Percentiles rank a stretch among this genome's conserved stretches.
Conservation (phyloP, 37 sponge, comb jelly and placozoan species). For the Crambe crambe region DNA sequence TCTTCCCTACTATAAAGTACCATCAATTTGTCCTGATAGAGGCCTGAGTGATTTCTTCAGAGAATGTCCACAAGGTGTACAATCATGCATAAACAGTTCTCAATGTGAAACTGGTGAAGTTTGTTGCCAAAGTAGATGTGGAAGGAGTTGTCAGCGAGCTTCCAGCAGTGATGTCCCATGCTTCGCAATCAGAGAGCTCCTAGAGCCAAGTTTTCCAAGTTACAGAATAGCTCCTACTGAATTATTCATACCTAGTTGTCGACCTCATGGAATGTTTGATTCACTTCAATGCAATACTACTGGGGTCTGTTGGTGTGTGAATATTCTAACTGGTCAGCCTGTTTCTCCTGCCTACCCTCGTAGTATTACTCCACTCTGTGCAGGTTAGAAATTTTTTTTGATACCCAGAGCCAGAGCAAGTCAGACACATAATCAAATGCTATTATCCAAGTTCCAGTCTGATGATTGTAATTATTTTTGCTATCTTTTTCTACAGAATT, state of each 20-base stretch:
- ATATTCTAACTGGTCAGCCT: conserved; percentile 39
- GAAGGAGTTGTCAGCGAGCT: conserved; percentile 4
- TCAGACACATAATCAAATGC: no score
- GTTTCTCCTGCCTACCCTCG: background rate
- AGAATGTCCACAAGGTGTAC: background rate
- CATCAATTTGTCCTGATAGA: background rate
- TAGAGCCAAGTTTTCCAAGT: no score
- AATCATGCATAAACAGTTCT: background rate
- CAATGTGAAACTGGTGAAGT: conserved; percentile 7
- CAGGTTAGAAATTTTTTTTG: no score
- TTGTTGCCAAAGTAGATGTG: conserved; percentile 45
- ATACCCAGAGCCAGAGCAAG: no score
- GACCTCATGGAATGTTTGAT: conserved; percentile 33
- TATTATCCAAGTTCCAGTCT: no score
- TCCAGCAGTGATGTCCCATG: background rate
- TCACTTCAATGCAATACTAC: conserved; percentile 55
- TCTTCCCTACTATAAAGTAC: conserved; percentile 19
- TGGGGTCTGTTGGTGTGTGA: conserved; percentile 79
- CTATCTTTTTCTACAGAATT: no score
- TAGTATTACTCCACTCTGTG: conserved; percentile 7
- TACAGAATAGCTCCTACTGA: no score
- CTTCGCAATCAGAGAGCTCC: background rate
- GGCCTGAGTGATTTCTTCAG: background rate
- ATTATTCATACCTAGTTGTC: conserved; percentile 51
- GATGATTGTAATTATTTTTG: no score